Evolutionary conservation across 1,140 invertebrate species (phyloP), one percentile per base, ranked within the genome.

Genomic region (Ridgeia piscesae): DNA sequence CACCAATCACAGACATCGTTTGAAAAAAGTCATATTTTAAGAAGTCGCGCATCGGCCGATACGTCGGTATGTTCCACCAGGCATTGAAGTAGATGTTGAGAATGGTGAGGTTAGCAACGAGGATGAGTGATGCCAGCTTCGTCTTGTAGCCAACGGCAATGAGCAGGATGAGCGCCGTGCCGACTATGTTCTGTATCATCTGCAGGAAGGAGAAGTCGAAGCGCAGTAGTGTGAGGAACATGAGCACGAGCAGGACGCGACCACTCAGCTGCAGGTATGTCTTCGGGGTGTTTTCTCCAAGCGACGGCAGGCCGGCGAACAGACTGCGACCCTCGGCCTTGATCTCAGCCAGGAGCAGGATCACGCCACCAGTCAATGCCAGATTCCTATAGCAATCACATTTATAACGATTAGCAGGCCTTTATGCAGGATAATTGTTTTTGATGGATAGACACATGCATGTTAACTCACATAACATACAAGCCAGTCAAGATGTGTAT

Each of bases 21-120:
- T 99, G 97, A 97, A 99, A 99, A 97, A 99, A 99, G 96, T 99
- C 99, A 95, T 99, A 99, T 97, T 99, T 99, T 89, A 99, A 97
- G 96, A 99, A 99, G 96, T 99, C 99, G 95, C 99, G 97, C 93
- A 99, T 97, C 33, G 99, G 98, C 95, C 98, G 98, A 96, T 99
- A 98, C 11, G 98, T 97, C 4, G 99, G 98, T 95, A 99, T 98
- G 93, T 97, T 97, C 99, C 99, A 99, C 98, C 98, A 99, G 89
- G 98, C 98, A 96, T 99, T 99, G 95, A 99, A 98, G 95, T 99
- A 99, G 94, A 99, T 97, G 96, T 99, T 99, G 92, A 99, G 97
- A 50, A 97, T 96, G 14, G 98, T 97, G 11, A 99, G 97, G 96
- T 99, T 97, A 8, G 98, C 95, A 35, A 99, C 99, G 88, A 99